Base-by-base conservation (phyloP, 2,888 invertebrate species). In the Punctoribates punctum region DNA sequence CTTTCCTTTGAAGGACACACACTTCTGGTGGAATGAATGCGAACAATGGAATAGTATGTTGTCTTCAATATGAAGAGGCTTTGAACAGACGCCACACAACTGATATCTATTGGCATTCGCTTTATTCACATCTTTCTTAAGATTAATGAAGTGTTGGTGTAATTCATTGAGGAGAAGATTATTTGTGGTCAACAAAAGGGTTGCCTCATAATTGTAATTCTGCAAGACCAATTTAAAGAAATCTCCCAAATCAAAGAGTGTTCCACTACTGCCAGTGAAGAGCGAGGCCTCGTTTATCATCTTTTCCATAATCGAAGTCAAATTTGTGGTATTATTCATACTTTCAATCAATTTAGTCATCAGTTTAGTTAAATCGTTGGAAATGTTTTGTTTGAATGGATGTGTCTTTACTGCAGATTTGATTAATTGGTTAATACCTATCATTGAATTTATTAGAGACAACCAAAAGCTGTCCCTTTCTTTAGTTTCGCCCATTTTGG, bases 131-230 rank as follows among this genome's bases (percentile, higher is more conserved):
- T 83, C 81, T n/a, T 81, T 80, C 11, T 83, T 82, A 73, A 83
- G 80, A 48, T 82, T 81, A 23, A 81, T 80, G 76, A 86, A 80
- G 73, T 84, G 84, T 46, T 81, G 85, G 82, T 90, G 91, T 73
- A 92, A 86, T 84, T 92, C 91, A 75, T 88, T 86, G 80, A 90
- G 88, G 60, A 90, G 85, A 60, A 90, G 84, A 78, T 88, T 88
- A 67, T 89, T 88, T 4, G 90, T 89, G 0, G 89, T 88, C 79
- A 88, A 87, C 80, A 91, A 86, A 81, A 91, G 86, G 70, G 90
- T 87, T 81, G 90, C 88, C 83, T 93, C 91, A 82, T 91, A 90
- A 48, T 88, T 87, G 78, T 91, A 91, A 81, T 91, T 91, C 23
- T 89, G 88, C 78, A 92, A 84, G 86, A 93, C 91, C 81, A 87